Percentiles rank a stretch among this genome's conserved stretches.
Evolutionary conservation across 2,888 invertebrate genomes (phyloP).

Genomic region (Phengaris arion): DNA sequence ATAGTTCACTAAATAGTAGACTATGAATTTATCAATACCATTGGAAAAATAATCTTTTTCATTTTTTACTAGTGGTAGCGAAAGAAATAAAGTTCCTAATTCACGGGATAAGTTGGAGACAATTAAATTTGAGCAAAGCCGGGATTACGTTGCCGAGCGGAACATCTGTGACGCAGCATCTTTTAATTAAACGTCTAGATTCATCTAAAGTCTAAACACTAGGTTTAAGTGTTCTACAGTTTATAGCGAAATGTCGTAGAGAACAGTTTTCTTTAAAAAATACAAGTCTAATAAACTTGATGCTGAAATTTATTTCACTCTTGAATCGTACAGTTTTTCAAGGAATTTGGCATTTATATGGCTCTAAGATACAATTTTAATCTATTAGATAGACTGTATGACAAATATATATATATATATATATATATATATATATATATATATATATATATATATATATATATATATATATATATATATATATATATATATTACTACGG

Average conservation of each 20-base stretch:
- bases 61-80: not conserved
- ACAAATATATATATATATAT: not conserved
- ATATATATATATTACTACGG: no score
- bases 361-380: no score
- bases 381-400: not conserved
- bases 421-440: not conserved
- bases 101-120: slow-evolving; percentile 21
- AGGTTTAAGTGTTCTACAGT: not conserved
- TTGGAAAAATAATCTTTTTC: not conserved
- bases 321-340: not conserved
- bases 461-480: not conserved
- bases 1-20: not conserved
- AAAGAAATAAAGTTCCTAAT: slow-evolving; percentile 19
- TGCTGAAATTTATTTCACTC: not conserved
- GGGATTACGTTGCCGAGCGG: slow-evolving; percentile 29
- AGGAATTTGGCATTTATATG: not conserved
- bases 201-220: slow-evolving; percentile 18
- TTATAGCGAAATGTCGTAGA: not conserved
- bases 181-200: slow-evolving; percentile 27
- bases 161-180: slow-evolving; percentile 21
- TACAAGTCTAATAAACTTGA: not conserved
- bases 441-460: not conserved
- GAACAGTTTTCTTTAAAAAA: not conserved
- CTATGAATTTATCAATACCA: not conserved
- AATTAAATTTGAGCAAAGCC: slow-evolving; percentile 30